Conservation (phyloP, 2,888 invertebrate genomes). For the Metallyticus violacea region DNA sequence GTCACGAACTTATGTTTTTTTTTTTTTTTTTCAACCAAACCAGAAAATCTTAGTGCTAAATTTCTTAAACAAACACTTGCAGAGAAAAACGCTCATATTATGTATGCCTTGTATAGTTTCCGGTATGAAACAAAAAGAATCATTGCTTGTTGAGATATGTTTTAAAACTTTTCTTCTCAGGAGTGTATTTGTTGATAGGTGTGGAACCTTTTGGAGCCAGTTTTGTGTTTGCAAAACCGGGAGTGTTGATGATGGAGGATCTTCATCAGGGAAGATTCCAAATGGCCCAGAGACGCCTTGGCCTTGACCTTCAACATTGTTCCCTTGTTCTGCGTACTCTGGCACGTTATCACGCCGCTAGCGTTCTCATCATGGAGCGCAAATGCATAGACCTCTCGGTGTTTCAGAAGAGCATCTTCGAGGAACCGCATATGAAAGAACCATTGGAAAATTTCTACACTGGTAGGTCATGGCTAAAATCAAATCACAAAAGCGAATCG, state of each 20-base stretch:
- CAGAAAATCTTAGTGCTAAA: too few species aligned
- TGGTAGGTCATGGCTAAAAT: not conserved
- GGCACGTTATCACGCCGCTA: not conserved
- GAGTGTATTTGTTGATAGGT: too few species aligned
- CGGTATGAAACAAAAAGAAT: too few species aligned
- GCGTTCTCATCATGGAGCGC: not conserved
- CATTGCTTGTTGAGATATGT: too few species aligned
- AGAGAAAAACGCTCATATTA: too few species aligned
- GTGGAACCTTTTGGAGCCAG: not conserved
- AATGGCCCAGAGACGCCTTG: not conserved
- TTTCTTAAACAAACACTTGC: too few species aligned
- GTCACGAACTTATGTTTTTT: too few species aligned
- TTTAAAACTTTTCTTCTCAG: too few species aligned
- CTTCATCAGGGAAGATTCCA: not conserved
- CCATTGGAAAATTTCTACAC: not conserved
- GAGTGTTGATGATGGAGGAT: not conserved
- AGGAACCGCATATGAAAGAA: not conserved
- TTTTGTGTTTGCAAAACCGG: not conserved
- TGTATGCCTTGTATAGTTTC: too few species aligned
- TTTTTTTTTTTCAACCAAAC: too few species aligned
- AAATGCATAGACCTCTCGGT: not conserved
- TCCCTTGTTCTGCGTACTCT: not conserved
- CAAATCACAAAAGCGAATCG: too few species aligned
- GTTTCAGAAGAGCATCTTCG: not conserved
- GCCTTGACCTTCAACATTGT: not conserved